phyloP scores from a whole-genome alignment of 2,888 invertebrate genomes.

The Drosophila longiperda region DNA sequence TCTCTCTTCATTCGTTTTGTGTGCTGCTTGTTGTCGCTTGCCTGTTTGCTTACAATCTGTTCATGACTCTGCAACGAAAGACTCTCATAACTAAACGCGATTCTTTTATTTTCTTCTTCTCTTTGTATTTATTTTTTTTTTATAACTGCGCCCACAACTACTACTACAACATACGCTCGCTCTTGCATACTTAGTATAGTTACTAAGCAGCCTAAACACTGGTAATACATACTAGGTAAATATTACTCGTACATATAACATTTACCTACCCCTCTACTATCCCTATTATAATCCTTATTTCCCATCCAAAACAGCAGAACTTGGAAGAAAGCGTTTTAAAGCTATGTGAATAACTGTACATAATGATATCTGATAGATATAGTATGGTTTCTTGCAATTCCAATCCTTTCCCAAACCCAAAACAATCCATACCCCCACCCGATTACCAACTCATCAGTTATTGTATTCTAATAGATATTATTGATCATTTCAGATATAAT shows the following conservation, averaged over 20 bases:
- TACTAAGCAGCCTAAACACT: slow-evolving; percentile 72
- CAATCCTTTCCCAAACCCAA: neutral
- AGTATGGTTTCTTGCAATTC: neutral
- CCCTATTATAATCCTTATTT: neutral
- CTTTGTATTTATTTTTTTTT: slow-evolving; percentile 11
- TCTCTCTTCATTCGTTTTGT: slow-evolving; percentile 51
- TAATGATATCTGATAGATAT: neutral
- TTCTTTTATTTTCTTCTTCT: slow-evolving; percentile 42
- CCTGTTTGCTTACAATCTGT: slow-evolving; percentile 82
- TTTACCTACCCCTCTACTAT: neutral
- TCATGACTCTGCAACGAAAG: slow-evolving; percentile 40
- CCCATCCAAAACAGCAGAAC: neutral
- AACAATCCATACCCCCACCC: neutral
- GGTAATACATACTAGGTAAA: slow-evolving; percentile 75
- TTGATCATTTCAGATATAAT: slow-evolving; percentile 73
- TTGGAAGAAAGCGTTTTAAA: slow-evolving; percentile 3
- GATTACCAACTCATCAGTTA: neutral
- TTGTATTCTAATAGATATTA: slow-evolving; percentile 18
- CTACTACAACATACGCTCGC: slow-evolving; percentile 35
- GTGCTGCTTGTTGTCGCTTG: slow-evolving; percentile 81
- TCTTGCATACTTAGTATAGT: slow-evolving; percentile 66
- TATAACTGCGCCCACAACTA: slow-evolving; percentile 28
- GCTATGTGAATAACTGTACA: neutral
- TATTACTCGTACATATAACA: slow-evolving; percentile 44
- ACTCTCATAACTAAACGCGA: slow-evolving; percentile 35